Percentiles rank a stretch among this genome's conserved stretches.
Conservation (phyloP, 2,888 invertebrate genomes). For the Eristalis intricaria region DNA sequence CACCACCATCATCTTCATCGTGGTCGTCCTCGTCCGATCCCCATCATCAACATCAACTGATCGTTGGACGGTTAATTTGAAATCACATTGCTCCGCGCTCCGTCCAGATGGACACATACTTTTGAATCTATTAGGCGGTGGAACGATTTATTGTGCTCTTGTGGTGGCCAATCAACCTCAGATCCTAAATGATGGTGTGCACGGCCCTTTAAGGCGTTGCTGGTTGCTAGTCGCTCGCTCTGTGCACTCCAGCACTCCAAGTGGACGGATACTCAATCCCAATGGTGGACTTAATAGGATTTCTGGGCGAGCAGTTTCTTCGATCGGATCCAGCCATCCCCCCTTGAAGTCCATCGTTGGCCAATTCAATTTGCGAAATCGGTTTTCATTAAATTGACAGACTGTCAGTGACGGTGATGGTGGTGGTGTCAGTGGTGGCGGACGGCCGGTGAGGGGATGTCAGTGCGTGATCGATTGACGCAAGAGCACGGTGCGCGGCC, state of each 20-base stretch:
- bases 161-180: conserved; percentile 70
- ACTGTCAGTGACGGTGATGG: conserved; percentile 14
- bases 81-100: conserved; percentile 44
- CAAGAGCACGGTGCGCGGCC: conserved; percentile 50
- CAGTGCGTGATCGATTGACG: conserved; percentile 69
- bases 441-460: conserved; percentile 29
- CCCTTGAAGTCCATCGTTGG: conserved; percentile 43
- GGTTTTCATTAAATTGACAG: conserved; percentile 72
- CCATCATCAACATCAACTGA: conserved; percentile 33
- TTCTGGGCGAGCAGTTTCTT: conserved; percentile 64
- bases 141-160: conserved; percentile 70
- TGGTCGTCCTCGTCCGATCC: neutral
- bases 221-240: neutral
- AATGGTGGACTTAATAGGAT: conserved; percentile 70
- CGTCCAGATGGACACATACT: conserved; percentile 57
- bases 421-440: neutral
- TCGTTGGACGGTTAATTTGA: conserved; percentile 57
- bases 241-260: conserved; percentile 39
- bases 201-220: conserved; percentile 62
- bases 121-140: conserved; percentile 67
- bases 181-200: conserved; percentile 64
- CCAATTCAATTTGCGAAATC: conserved; percentile 72
- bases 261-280: conserved; percentile 30
- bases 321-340: conserved; percentile 23
- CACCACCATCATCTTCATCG: conserved; percentile 16